Conservation (phyloP, 2,113 vertebrate genomes). For the Mystacornis crossleyi region DNA sequence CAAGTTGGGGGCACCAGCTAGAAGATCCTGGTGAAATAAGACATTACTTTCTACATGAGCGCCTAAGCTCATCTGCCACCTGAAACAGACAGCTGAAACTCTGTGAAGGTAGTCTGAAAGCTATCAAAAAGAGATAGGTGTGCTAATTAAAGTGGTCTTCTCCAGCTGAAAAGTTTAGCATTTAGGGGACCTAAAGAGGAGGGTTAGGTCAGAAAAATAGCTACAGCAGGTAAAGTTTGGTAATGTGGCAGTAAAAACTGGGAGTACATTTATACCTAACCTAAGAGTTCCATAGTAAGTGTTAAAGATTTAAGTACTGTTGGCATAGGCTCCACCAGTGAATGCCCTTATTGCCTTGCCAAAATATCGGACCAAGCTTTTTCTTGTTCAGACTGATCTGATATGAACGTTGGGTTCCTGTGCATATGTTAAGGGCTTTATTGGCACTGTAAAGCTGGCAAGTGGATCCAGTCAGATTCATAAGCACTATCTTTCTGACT, state of each 20-base stretch:
- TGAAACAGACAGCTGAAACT: background rate
- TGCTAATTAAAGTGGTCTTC: background rate
- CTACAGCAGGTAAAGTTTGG: background rate
- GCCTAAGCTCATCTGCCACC: background rate
- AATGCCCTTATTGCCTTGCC: background rate
- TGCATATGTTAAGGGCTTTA: background rate
- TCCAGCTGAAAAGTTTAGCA: conserved; percentile 23
- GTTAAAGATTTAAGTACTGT: background rate
- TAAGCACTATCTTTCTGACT: conserved; percentile 20
- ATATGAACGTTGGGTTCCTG: background rate
- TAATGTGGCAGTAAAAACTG: background rate
- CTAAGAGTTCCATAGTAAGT: background rate
- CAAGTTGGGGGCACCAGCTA: background rate
- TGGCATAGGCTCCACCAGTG: background rate
- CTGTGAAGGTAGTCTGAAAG: background rate
- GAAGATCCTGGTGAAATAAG: background rate
- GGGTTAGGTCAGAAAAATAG: conserved; percentile 2
- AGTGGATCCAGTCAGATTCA: background rate
- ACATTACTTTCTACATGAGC: background rate
- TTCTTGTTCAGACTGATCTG: background rate
- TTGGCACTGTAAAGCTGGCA: conserved; percentile 14
- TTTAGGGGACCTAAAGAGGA: background rate
- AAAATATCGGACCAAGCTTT: conserved; percentile 7
- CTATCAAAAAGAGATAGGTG: background rate
- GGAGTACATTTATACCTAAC: background rate